Evolutionary conservation across 2,888 invertebrate genomes (phyloP).

Genomic region (Amiota mariae): DNA sequence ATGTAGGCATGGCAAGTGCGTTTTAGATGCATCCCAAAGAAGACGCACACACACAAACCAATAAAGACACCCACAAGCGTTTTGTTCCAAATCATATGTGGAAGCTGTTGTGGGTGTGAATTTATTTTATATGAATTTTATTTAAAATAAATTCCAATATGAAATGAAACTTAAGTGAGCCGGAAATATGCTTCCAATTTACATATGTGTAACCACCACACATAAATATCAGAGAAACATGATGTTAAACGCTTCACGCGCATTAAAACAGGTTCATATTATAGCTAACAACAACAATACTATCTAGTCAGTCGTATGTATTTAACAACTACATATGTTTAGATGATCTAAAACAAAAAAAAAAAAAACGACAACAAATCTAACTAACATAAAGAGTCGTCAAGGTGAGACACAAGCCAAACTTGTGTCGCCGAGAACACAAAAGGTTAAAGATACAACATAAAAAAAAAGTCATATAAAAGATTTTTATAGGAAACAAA

Average conservation of each 20-base stretch:
- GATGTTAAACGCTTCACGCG: conserved; percentile 4
- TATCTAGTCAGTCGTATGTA: too few species aligned
- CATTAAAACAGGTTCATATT: conserved; percentile 4
- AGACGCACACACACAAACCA: too few species aligned
- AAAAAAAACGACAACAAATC: conserved; percentile 3
- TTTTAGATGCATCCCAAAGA: too few species aligned
- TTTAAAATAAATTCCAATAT: not conserved
- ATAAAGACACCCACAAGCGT: not conserved
- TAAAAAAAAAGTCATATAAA: not conserved
- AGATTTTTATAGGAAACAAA: too few species aligned
- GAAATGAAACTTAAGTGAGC: not conserved
- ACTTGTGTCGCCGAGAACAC: not conserved
- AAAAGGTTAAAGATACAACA: not conserved
- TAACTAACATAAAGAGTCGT: not conserved
- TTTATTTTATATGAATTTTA: not conserved
- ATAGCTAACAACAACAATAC: too few species aligned
- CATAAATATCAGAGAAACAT: too few species aligned
- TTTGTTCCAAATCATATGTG: not conserved
- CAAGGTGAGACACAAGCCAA: conserved; percentile 15
- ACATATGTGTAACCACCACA: not conserved
- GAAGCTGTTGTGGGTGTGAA: not conserved
- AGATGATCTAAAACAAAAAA: not conserved
- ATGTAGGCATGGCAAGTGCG: too few species aligned
- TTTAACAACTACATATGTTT: not conserved
- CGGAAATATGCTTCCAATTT: not conserved